These are phyloP conservation scores for Lutraria lutraria DNA, from an alignment of 2,888 invertebrate species.

Conservation along the genomic window DNA sequence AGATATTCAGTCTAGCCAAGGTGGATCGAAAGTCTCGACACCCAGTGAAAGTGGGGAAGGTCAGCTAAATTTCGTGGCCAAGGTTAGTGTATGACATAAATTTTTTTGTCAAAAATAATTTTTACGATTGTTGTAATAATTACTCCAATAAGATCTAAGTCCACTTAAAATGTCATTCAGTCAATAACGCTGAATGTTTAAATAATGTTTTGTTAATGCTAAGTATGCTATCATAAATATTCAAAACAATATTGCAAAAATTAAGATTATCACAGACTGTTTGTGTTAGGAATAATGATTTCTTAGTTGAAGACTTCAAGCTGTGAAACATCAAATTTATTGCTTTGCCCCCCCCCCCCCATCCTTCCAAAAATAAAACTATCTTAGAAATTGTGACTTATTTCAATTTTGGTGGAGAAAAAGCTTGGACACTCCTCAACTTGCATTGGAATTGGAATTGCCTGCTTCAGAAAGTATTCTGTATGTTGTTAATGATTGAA, in stretches of 20 bases:
- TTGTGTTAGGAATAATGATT: background rate
- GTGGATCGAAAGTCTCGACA: conserved; percentile 46
- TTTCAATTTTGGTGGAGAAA: too few species aligned
- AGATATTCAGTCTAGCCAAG: conserved; percentile 55
- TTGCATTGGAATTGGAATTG: too few species aligned
- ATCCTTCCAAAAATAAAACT: too few species aligned
- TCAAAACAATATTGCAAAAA: background rate
- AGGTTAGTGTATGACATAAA: background rate
- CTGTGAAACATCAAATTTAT: background rate
- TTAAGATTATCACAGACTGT: background rate
- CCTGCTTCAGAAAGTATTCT: too few species aligned
- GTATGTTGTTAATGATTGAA: too few species aligned
- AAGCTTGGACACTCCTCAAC: too few species aligned
- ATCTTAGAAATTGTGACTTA: too few species aligned
- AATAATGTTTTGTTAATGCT: background rate
- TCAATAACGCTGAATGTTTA: background rate
- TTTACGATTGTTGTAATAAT: background rate
- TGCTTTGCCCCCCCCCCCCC: background rate
- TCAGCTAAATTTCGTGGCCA: conserved; percentile 21
- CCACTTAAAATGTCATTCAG: background rate
- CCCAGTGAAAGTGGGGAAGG: conserved; percentile 41
- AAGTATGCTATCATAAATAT: background rate
- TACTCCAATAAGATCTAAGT: background rate
- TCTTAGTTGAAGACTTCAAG: background rate
- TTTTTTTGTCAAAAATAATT: background rate